A percentile compares a stretch with the other conserved stretches of the same genome.
Conservation (phyloP, 2,113 vertebrate species). For the Nicator chloris region DNA sequence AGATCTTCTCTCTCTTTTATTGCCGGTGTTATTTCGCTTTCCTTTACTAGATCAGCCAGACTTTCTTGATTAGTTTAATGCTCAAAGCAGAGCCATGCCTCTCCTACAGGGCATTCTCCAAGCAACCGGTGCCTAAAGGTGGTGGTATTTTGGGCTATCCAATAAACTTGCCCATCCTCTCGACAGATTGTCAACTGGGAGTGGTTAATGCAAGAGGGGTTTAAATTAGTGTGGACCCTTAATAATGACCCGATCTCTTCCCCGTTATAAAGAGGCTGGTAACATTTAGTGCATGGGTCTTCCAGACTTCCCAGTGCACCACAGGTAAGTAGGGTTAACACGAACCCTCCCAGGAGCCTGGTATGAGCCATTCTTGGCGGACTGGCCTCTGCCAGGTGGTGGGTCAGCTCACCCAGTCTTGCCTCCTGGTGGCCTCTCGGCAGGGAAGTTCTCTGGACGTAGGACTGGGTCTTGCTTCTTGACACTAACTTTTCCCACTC, state of each 20-base stretch:
- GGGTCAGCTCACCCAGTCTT: neutral
- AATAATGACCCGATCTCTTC: neutral
- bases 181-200: neutral
- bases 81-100: too few species aligned
- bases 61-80: too few species aligned
- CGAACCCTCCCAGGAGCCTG: neutral
- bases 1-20: too few species aligned
- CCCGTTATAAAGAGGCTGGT: neutral
- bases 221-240: neutral
- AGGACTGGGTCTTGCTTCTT: too few species aligned
- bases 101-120: too few species aligned
- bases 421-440: neutral
- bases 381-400: too few species aligned
- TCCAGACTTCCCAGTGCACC: too few species aligned
- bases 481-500: too few species aligned
- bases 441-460: too few species aligned
- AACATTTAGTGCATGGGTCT: neutral
- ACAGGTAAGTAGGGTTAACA: neutral
- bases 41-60: too few species aligned
- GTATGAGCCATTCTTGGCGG: neutral
- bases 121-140: neutral
- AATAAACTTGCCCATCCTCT: neutral
- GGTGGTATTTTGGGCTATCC: neutral
- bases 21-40: too few species aligned
- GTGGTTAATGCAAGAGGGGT: neutral